Conservation (phyloP, 1,140 invertebrate species). For the Drosophila ohnishii region DNA sequence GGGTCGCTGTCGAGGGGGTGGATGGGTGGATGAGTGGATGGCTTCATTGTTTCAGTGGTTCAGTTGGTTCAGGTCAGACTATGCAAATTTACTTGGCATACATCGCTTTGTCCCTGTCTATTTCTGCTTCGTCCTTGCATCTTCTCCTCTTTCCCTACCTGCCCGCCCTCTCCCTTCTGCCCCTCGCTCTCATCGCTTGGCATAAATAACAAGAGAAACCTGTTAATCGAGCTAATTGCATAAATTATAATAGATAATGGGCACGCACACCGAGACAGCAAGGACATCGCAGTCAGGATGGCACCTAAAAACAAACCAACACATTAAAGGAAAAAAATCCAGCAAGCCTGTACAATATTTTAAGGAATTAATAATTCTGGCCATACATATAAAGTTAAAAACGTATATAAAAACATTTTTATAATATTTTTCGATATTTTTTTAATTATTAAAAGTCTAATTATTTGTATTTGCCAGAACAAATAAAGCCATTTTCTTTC, state of each 20-base stretch:
- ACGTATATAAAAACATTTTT: too few species aligned
- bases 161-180: not conserved
- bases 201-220: conserved; percentile 63
- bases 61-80: conserved; percentile 43
- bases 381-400: not conserved
- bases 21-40: conserved; percentile 7
- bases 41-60: conserved; percentile 45
- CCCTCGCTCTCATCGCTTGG: conserved; percentile 7
- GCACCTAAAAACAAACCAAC: conserved; percentile 5
- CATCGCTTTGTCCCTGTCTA: conserved; percentile 44
- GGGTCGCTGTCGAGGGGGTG: conserved; percentile 1
- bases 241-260: conserved; percentile 74
- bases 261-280: conserved; percentile 29
- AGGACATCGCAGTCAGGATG: conserved; percentile 31
- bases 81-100: conserved; percentile 57
- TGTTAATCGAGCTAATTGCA: conserved; percentile 79
- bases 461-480: not conserved
- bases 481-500: not conserved
- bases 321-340: not conserved
- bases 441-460: not conserved
- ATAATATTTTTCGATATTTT: not conserved
- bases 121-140: conserved; percentile 1
- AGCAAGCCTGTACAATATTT: not conserved
- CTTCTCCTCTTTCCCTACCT: not conserved
- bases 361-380: not conserved